phyloP scores from a whole-genome alignment of 23 tunicate genomes.

The Ascidia mentula region DNA sequence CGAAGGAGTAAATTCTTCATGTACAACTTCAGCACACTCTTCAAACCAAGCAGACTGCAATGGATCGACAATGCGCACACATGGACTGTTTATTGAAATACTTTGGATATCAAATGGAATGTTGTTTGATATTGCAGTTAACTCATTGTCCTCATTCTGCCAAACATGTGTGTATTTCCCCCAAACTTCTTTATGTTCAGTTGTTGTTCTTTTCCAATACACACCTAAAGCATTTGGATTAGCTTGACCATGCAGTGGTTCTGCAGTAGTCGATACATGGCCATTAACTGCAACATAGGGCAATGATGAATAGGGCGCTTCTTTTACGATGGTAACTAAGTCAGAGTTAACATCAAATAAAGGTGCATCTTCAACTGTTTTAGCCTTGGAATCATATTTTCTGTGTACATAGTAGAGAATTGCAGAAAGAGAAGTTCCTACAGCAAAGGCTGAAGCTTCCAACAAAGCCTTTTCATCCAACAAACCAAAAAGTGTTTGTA shows the following conservation, averaged over 20 bases:
- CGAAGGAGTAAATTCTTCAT: slow-evolving; percentile 43
- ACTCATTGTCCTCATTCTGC: slow-evolving; percentile 46
- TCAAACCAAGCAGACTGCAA: slow-evolving; percentile 65
- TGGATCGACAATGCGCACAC: slow-evolving; percentile 58
- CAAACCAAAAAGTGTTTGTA: slow-evolving; percentile 14
- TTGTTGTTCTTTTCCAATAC: slow-evolving; percentile 47
- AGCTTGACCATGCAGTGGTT: slow-evolving; percentile 30
- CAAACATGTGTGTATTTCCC: slow-evolving; percentile 48
- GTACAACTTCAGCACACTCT: slow-evolving; percentile 41
- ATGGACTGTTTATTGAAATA: neutral
- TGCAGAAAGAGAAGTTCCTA: slow-evolving; percentile 68
- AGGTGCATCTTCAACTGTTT: slow-evolving; percentile 40
- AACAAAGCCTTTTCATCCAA: slow-evolving; percentile 47
- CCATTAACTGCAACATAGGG: slow-evolving; percentile 74
- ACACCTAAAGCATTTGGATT: slow-evolving; percentile 57
- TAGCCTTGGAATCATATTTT: slow-evolving; percentile 22
- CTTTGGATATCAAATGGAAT: slow-evolving; percentile 55
- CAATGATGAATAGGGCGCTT: slow-evolving; percentile 27
- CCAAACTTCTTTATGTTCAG: slow-evolving; percentile 73
- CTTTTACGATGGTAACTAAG: slow-evolving; percentile 14
- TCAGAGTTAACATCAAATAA: slow-evolving; percentile 14
- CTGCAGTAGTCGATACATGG: slow-evolving; percentile 26
- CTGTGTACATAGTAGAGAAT: slow-evolving; percentile 39
- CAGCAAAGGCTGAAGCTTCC: slow-evolving; percentile 56
- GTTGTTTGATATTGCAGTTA: slow-evolving; percentile 35